Conservation (phyloP, 2,888 invertebrate species). For the Eledona agricola region DNA sequence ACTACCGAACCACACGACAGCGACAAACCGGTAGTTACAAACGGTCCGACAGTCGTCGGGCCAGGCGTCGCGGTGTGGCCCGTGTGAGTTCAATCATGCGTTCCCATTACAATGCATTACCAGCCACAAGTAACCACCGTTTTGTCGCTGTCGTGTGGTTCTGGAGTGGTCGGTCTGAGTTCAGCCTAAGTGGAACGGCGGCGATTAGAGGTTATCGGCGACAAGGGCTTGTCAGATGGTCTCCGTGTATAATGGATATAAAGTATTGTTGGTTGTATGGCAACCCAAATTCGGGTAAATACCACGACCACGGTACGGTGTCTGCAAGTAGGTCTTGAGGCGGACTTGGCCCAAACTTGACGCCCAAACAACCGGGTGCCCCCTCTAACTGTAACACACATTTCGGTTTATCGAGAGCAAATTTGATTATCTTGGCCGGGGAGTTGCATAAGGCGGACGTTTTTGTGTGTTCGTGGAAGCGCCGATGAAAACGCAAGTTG, state of each 20-base stretch:
- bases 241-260: conserved; percentile 26
- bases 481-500: conserved; percentile 24
- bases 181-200: conserved; percentile 25
- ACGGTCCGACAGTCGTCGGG: too few species aligned
- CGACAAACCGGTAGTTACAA: too few species aligned
- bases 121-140: too few species aligned
- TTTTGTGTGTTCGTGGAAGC: conserved; percentile 10
- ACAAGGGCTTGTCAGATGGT: conserved; percentile 18
- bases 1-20: too few species aligned
- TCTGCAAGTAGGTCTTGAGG: conserved; percentile 49
- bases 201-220: conserved; percentile 24
- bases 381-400: conserved; percentile 40
- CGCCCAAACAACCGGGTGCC: conserved; percentile 43
- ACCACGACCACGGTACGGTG: conserved; percentile 39
- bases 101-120: too few species aligned
- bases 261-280: conserved; percentile 22
- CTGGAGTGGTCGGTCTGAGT: too few species aligned
- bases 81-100: too few species aligned
- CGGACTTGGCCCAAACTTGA: conserved; percentile 46
- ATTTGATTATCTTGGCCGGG: conserved; percentile 33
- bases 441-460: conserved; percentile 22
- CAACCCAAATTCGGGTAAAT: conserved; percentile 41
- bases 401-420: conserved; percentile 38
- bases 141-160: too few species aligned
- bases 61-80: too few species aligned